Evolutionary conservation across 1,140 invertebrate species (phyloP).

Genomic region (Caenorhabditis latens): DNA sequence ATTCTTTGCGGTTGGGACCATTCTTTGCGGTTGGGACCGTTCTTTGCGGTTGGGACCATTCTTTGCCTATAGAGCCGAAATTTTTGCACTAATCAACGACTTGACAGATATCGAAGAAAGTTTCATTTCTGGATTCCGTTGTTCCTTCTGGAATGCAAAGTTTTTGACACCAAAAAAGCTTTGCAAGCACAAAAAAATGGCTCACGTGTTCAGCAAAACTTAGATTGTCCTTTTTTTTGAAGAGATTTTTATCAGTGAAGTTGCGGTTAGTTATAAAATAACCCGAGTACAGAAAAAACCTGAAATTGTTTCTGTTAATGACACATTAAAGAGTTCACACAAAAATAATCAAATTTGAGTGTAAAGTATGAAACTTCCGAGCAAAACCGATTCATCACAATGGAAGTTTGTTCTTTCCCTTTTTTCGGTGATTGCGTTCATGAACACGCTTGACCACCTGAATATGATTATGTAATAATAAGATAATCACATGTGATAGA

Average conservation of each 20-base stretch:
- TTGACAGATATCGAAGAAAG: slow-evolving; percentile 72
- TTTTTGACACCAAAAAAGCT: slow-evolving; percentile 76
- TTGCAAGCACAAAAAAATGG: slow-evolving; percentile 78
- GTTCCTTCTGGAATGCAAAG: slow-evolving; percentile 75
- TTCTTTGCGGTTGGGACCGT: no score
- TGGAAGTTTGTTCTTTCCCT: slow-evolving; percentile 71
- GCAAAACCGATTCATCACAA: slow-evolving; percentile 73
- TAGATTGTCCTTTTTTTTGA: slow-evolving; percentile 77
- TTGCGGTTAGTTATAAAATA: slow-evolving; percentile 71
- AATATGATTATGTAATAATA: neutral
- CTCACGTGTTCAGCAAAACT: slow-evolving; percentile 78
- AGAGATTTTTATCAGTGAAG: slow-evolving; percentile 75
- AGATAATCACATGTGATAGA: neutral
- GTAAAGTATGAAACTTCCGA: slow-evolving; percentile 77
- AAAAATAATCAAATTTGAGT: slow-evolving; percentile 78
- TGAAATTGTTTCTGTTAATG: neutral
- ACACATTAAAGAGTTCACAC: slow-evolving; percentile 76
- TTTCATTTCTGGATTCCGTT: slow-evolving; percentile 77
- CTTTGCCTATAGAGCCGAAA: no score
- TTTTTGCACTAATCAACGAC: slow-evolving; percentile 72
- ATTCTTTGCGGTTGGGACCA: no score
- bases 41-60: no score
- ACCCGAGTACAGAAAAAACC: neutral
- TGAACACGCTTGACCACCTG: neutral
- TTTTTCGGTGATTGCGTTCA: neutral